Evolutionary conservation across 2,888 invertebrate species (phyloP).

Genomic region (Sceliomorpha sp.): DNA sequence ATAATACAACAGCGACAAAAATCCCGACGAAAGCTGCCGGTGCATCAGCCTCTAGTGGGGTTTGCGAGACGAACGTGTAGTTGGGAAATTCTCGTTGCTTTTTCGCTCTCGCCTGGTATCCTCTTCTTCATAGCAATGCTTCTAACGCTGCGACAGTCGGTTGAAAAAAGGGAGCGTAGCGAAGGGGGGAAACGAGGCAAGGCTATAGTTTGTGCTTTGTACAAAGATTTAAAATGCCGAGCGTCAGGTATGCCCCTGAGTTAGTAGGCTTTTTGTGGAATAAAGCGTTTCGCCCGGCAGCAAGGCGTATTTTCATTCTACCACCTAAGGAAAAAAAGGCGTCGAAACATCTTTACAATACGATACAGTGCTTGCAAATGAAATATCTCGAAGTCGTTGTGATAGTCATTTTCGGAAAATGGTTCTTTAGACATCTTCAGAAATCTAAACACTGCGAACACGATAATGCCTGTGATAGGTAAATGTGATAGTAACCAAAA

Average conservation of each 20-base stretch:
- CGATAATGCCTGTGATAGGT: too few species aligned
- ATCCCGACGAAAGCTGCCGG: conserved; percentile 27
- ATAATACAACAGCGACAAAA: conserved; percentile 30
- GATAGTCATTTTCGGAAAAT: too few species aligned
- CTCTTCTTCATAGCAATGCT: conserved; percentile 13
- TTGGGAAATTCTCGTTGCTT: conserved; percentile 23
- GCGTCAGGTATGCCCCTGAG: conserved; percentile 59
- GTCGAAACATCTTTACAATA: conserved; percentile 1
- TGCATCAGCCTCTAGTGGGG: conserved; percentile 7
- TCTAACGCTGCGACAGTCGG: conserved; percentile 28
- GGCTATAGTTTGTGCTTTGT: conserved; percentile 56
- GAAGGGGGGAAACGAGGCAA: conserved; percentile 6
- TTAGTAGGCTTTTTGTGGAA: conserved; percentile 59
- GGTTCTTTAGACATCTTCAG: too few species aligned
- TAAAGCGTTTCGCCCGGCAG: conserved; percentile 56
- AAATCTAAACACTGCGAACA: too few species aligned
- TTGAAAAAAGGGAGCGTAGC: conserved; percentile 25
- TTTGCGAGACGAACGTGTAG: conserved; percentile 25
- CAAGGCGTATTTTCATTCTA: conserved; percentile 49
- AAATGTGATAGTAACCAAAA: too few species aligned
- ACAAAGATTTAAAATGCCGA: conserved; percentile 62
- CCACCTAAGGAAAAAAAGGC: conserved; percentile 39
- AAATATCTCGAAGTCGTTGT: too few species aligned
- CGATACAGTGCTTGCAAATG: conserved; percentile 21
- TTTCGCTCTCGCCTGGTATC: conserved; percentile 3